Percentiles rank a stretch among this genome's conserved stretches.
Evolutionary conservation across 2,113 vertebrate species (phyloP).

Genomic region (Zosterops japonicus): DNA sequence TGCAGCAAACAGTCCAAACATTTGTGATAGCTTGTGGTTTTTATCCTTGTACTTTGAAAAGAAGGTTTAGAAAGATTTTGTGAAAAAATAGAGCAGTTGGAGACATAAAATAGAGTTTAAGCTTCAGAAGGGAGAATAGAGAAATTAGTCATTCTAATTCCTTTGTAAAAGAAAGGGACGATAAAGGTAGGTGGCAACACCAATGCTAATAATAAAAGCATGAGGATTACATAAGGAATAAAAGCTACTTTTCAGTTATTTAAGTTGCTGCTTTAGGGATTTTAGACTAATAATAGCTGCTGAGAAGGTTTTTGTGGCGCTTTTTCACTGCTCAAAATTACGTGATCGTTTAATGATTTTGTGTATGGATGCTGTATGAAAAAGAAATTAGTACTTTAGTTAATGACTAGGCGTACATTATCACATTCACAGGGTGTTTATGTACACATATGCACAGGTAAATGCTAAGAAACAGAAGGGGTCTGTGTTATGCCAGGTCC

Average conservation of each 20-base stretch:
- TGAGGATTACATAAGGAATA: background rate
- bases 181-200: background rate
- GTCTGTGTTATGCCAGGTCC: background rate
- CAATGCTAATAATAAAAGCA: background rate
- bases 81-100: background rate
- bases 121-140: background rate
- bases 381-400: background rate
- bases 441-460: background rate
- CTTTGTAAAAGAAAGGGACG: background rate
- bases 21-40: background rate
- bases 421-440: rapidly evolving
- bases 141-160: background rate
- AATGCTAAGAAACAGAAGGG: background rate
- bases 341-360: background rate
- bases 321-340: background rate
- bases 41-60: background rate
- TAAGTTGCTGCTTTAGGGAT: background rate
- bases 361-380: background rate
- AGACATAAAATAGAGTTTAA: background rate
- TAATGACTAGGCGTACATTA: background rate
- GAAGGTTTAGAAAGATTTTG: background rate
- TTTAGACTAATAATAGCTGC: background rate
- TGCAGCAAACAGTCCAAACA: background rate
- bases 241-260: background rate
- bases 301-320: background rate